These are phyloP conservation scores for Philotrypesis tridentata DNA, from an alignment of 1,140 invertebrate genomes.

Conservation along the genomic window DNA sequence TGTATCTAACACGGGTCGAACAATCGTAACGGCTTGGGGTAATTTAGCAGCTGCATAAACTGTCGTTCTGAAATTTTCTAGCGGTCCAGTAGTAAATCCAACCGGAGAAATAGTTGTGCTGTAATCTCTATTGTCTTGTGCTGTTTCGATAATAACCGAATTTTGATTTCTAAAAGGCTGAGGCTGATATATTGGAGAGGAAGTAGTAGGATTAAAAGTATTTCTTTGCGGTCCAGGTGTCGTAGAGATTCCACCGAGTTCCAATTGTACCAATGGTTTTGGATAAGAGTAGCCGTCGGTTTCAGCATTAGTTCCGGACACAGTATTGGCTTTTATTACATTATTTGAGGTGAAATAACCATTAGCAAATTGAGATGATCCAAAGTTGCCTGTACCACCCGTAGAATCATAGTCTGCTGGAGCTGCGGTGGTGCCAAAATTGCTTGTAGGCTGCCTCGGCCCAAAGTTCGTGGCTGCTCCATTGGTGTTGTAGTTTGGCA, in stretches of 20 bases:
- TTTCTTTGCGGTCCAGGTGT: conserved; percentile 25
- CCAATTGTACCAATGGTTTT: conserved; percentile 55
- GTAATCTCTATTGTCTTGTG: conserved; percentile 2
- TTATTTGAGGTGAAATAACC: conserved; percentile 1
- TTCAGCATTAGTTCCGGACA: conserved; percentile 14
- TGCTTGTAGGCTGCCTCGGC: not conserved
- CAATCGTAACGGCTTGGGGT: conserved; percentile 54
- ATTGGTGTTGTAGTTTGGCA: not conserved
- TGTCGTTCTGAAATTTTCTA: conserved; percentile 59
- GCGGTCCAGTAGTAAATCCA: conserved; percentile 57
- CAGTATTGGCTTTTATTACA: conserved; percentile 36
- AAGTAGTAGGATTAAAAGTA: conserved; percentile 52
- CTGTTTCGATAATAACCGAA: conserved; percentile 34
- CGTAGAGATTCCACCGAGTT: conserved; percentile 36
- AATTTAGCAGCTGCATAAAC: conserved; percentile 56
- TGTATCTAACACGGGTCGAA: conserved; percentile 55
- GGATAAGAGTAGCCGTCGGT: conserved; percentile 57
- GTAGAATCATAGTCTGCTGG: not conserved
- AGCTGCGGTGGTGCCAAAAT: conserved; percentile 4
- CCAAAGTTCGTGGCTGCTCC: not conserved
- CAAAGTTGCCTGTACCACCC: not conserved
- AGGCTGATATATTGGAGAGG: conserved; percentile 55
- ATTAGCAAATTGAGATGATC: too few species aligned
- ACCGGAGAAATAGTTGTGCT: conserved; percentile 55
- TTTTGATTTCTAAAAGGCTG: conserved; percentile 57